Evolutionary conservation across 1,140 invertebrate species (phyloP), one percentile per base, ranked within the genome.

Genomic region (Lepidurus arcticus): DNA sequence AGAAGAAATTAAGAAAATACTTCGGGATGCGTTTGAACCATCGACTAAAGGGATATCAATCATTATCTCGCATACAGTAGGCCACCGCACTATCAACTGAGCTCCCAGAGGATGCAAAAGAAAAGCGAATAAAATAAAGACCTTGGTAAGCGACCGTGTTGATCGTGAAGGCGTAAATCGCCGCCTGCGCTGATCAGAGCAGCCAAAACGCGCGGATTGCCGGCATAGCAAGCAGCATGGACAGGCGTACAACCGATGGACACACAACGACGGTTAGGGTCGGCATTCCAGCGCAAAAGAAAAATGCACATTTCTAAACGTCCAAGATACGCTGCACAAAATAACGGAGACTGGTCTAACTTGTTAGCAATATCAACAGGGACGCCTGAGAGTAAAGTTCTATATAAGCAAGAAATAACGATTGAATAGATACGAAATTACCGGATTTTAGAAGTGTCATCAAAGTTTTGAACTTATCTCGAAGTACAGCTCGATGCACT

Each of bases 281-380:
- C 83, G 34, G 86, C 86, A 78, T 86, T 86, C 74, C 84, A 80
- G 26, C 82, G 81, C 26, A 87, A 80, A 11, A 87, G 82, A 45
- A 83, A 78, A 43, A 84, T 78, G 44, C 84, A 84, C 73, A 82
- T 81, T n/a, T 82, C 80, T 26, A 82, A 80, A 75, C 83, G 81
- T 42, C 84, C 84, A 73, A 79, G 80, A 76, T 82, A 84, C 73
- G 84, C 83, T 9, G 86, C 86, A 82, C 83, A 83, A 80, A 87
- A 87, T 47, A 87, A 82, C 7, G 86, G 83, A 73, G 86, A 84
- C 81, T 87, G 86, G 8, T 85, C 85, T 73, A 82, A 81, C 78
- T 83, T 81, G 82, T 87, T 87, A 42, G 83, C 82, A 77, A 82
- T 83, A 80, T 87, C 86, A 75, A 86, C 83, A 80, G 81, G 81